A percentile compares a stretch with the other conserved stretches of the same genome.
phyloP scores from a whole-genome alignment of 2,888 invertebrate genomes.

The Deilephila elpenor region DNA sequence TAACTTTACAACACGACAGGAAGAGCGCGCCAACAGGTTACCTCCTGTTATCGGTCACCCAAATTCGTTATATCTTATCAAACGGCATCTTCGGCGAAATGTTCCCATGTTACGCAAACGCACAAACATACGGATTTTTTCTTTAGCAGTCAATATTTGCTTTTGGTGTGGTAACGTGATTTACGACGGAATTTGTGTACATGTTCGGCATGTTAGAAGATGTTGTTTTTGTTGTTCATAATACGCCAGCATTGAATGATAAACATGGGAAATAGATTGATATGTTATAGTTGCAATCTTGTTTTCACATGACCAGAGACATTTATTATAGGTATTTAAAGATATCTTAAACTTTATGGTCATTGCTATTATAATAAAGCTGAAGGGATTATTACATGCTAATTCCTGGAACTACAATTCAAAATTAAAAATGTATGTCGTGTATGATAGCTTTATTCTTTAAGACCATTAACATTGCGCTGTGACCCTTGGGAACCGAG shows the following conservation, averaged over 20 bases:
- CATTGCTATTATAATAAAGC: too few relatives aligned
- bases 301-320: too few relatives aligned
- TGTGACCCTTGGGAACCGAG: too few relatives aligned
- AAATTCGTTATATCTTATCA: slow-evolving; percentile 25
- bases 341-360: too few relatives aligned
- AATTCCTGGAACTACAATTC: too few relatives aligned
- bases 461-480: too few relatives aligned
- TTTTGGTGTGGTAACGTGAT: slow-evolving; percentile 19
- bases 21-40: slow-evolving; percentile 7
- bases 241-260: neutral
- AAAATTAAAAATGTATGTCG: too few relatives aligned
- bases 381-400: too few relatives aligned
- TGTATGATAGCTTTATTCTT: too few relatives aligned
- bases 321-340: too few relatives aligned
- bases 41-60: slow-evolving; percentile 22
- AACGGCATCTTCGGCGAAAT: slow-evolving; percentile 26
- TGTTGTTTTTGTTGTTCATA: neutral
- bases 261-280: neutral
- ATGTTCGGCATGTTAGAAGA: neutral
- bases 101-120: slow-evolving; percentile 26
- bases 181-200: slow-evolving; percentile 7
- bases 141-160: slow-evolving; percentile 21
- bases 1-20: too few relatives aligned
- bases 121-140: neutral
- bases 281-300: too few relatives aligned